These are phyloP conservation scores for Mactromeris polynyma DNA, from an alignment of 2,888 invertebrate genomes.

Conservation along the genomic window DNA sequence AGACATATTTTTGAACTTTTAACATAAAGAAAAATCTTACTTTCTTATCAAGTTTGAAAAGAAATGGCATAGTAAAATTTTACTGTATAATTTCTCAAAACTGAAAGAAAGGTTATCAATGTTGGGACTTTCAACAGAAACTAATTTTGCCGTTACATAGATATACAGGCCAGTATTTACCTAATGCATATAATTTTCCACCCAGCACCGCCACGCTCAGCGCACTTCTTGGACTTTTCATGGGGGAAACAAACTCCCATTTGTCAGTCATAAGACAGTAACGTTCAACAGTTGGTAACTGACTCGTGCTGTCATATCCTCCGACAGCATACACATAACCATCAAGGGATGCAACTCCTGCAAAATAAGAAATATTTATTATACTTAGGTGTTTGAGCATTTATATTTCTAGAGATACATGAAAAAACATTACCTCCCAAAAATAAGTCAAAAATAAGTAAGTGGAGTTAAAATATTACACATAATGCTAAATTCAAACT, in stretches of 20 bases:
- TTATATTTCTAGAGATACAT: too few relatives aligned
- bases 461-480: too few relatives aligned
- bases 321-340: slow-evolving; percentile 97
- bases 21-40: too few relatives aligned
- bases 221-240: slow-evolving; percentile 94
- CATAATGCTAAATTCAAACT: not conserved
- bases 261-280: slow-evolving; percentile 94
- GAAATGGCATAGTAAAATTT: too few relatives aligned
- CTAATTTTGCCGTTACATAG: too few relatives aligned
- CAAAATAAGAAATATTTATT: slow-evolving; percentile 31
- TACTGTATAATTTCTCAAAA: too few relatives aligned
- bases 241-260: slow-evolving; percentile 93
- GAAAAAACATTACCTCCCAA: too few relatives aligned
- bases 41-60: too few relatives aligned
- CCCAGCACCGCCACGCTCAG: slow-evolving; percentile 95
- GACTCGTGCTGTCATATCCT: slow-evolving; percentile 95
- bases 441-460: too few relatives aligned
- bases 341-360: slow-evolving; percentile 93
- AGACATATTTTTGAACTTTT: too few relatives aligned
- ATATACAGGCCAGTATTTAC: slow-evolving; percentile 89
- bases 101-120: too few relatives aligned
- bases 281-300: slow-evolving; percentile 94
- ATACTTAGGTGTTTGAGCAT: too few relatives aligned
- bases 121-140: not conserved
- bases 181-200: slow-evolving; percentile 95